Evolutionary conservation across 2,797 vertebrate genomes (phyloP).

Genomic region (Sparidentex hasta): DNA sequence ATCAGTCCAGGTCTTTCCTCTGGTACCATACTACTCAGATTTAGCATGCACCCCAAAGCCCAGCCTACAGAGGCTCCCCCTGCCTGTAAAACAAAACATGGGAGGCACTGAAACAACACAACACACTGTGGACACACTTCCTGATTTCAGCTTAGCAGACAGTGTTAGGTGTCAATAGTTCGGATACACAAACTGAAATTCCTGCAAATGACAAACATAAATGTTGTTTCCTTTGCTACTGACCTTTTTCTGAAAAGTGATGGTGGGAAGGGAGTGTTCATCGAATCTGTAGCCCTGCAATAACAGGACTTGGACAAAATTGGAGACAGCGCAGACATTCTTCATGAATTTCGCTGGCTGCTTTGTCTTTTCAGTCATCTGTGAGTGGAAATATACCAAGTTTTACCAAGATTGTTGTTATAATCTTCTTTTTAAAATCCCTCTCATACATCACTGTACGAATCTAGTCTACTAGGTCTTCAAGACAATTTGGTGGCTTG

Average conservation of each 20-base stretch:
- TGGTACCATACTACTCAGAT: slow-evolving; percentile 89
- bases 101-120: neutral
- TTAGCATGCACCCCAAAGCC: slow-evolving; percentile 93
- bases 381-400: neutral
- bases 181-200: neutral
- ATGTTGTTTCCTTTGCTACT: neutral
- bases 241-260: slow-evolving; percentile 90
- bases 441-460: neutral
- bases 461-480: too few species aligned
- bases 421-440: neutral
- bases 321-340: slow-evolving; percentile 85
- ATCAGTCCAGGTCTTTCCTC: slow-evolving; percentile 78
- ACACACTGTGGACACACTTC: neutral
- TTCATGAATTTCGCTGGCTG: slow-evolving; percentile 58
- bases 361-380: slow-evolving; percentile 82
- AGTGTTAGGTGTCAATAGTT: neutral
- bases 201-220: neutral
- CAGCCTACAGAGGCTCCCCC: slow-evolving; percentile 90
- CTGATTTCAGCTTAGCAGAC: neutral
- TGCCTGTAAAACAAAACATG: slow-evolving; percentile 78
- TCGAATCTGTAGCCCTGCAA: slow-evolving; percentile 86
- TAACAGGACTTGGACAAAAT: slow-evolving; percentile 85
- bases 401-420: neutral
- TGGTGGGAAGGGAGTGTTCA: slow-evolving; percentile 76
- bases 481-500: neutral